phyloP scores from a whole-genome alignment of 2,888 invertebrate genomes.

The Microchrysa polita region DNA sequence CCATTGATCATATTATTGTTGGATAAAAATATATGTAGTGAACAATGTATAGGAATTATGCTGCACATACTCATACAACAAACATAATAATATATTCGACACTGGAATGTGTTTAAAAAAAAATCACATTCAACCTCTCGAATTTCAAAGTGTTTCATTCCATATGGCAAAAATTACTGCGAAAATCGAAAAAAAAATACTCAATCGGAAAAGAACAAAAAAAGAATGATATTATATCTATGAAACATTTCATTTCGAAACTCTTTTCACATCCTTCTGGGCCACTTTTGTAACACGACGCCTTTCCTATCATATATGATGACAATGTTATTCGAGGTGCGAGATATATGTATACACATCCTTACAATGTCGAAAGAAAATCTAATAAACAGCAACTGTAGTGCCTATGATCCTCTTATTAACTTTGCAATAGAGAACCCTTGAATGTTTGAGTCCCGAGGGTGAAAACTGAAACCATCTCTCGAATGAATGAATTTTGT shows the following conservation, averaged over 20 bases:
- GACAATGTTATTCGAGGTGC: conserved; percentile 11
- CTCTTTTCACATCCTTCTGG: conserved; percentile 34
- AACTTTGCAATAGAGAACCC: conserved; percentile 39
- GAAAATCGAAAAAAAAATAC: not conserved
- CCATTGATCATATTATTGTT: too few relatives aligned
- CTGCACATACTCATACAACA: too few relatives aligned
- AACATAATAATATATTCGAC: too few relatives aligned
- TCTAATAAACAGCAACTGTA: conserved; percentile 44
- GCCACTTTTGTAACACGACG: conserved; percentile 31
- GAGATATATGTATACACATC: too few relatives aligned
- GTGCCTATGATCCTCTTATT: conserved; percentile 45
- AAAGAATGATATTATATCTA: conserved; percentile 35
- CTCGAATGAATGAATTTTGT: conserved; percentile 15
- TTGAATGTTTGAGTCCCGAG: conserved; percentile 4
- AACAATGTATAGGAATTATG: too few relatives aligned
- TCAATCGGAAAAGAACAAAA: conserved; percentile 29
- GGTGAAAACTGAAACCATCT: conserved; percentile 35
- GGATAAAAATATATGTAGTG: too few relatives aligned
- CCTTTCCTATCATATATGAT: too few relatives aligned
- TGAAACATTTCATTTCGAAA: conserved; percentile 36
- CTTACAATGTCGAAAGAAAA: conserved; percentile 29
- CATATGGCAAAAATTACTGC: conserved; percentile 8
- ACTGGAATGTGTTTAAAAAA: conserved; percentile 5
- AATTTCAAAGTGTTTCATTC: conserved; percentile 3
- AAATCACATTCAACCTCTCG: not conserved